phyloP scores from a whole-genome alignment of 2,888 invertebrate species.

The Acanthosoma haemorrhoidale region DNA sequence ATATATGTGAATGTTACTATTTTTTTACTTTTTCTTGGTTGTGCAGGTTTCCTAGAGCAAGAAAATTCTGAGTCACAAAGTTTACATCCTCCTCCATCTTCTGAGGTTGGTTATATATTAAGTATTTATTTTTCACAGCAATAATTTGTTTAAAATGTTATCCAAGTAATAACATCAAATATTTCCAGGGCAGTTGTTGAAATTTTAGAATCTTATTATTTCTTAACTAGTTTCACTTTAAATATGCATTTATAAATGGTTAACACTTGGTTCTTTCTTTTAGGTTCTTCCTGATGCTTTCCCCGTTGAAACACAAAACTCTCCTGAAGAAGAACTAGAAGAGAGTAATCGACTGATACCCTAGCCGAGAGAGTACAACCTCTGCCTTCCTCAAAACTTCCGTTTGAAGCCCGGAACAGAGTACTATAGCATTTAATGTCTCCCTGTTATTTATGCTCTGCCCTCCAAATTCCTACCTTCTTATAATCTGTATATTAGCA shows the following conservation, averaged over 20 bases:
- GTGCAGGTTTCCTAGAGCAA: slow-evolving; percentile 20
- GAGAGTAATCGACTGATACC: background rate
- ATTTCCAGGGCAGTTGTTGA: no score
- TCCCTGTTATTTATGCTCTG: slow-evolving; percentile 8
- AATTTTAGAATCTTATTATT: no score
- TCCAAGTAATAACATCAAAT: no score
- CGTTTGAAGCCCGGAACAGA: slow-evolving; percentile 20
- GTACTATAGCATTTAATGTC: slow-evolving; percentile 23
- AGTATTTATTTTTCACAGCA: background rate
- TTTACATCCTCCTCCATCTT: slow-evolving; percentile 19
- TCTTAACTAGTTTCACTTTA: no score
- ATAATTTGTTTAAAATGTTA: no score
- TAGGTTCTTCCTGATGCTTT: background rate
- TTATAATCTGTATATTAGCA: slow-evolving; percentile 26
- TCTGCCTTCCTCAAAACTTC: background rate
- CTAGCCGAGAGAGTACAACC: background rate
- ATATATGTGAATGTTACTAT: background rate
- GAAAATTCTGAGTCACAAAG: slow-evolving; percentile 8
- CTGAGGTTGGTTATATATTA: slow-evolving; percentile 20
- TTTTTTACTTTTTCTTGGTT: background rate
- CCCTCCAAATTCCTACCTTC: background rate
- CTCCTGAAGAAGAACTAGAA: background rate
- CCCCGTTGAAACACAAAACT: background rate
- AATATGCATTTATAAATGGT: no score
- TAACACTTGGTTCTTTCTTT: background rate